These are phyloP conservation scores for Dascillus cervinus DNA, from an alignment of 2,888 invertebrate genomes.

Conservation along the genomic window DNA sequence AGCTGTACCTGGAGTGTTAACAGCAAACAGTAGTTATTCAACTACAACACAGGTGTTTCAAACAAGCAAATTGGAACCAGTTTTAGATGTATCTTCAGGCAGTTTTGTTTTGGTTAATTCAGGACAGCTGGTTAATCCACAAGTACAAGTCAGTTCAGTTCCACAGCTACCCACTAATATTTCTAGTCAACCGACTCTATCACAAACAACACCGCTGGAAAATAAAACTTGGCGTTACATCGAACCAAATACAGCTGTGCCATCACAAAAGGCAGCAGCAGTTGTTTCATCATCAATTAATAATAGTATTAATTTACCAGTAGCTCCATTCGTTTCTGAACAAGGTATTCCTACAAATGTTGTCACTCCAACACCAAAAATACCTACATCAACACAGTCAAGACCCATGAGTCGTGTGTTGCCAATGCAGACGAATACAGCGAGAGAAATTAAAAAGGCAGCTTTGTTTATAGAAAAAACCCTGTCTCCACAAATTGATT, in stretches of 20 bases:
- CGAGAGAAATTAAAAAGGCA: conserved; percentile 42
- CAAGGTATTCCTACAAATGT: conserved; percentile 64
- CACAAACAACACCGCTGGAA: conserved; percentile 13
- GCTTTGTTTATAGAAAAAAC: conserved; percentile 39
- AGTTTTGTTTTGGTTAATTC: conserved; percentile 63
- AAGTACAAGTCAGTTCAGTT: conserved; percentile 19
- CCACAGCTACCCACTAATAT: conserved; percentile 15
- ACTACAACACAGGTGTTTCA: conserved; percentile 81
- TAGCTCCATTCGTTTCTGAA: conserved; percentile 47
- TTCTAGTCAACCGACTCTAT: conserved; percentile 15
- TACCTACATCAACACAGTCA: conserved; percentile 34
- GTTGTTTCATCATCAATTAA: conserved; percentile 17
- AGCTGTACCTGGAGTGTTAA: conserved; percentile 70
- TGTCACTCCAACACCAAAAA: conserved; percentile 58
- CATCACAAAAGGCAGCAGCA: conserved; percentile 16
- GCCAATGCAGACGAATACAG: conserved; percentile 64
- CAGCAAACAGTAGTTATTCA: conserved; percentile 75
- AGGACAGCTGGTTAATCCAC: conserved; percentile 45
- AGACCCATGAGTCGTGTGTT: conserved; percentile 72
- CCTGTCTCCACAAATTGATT: not conserved
- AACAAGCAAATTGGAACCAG: conserved; percentile 77
- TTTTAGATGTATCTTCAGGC: conserved; percentile 64
- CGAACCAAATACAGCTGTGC: conserved; percentile 7
- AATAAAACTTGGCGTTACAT: conserved; percentile 11
- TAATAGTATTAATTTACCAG: conserved; percentile 51